These are phyloP conservation scores for Branchellion lobata DNA, from an alignment of 2,888 invertebrate species.

Conservation along the genomic window DNA sequence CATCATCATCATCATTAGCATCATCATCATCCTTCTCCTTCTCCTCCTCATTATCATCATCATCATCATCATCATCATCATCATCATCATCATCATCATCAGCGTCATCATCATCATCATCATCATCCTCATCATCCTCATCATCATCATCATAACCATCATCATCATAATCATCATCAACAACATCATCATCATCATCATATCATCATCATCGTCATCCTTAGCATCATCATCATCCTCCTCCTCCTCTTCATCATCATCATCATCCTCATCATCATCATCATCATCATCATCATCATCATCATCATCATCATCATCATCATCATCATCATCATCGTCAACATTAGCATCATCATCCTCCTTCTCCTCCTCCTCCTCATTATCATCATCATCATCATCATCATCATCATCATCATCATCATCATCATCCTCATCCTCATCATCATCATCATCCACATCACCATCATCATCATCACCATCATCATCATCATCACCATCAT, in stretches of 20 bases:
- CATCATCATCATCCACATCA: neutral
- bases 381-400: neutral
- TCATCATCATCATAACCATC: too few relatives aligned
- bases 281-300: conserved; percentile 24
- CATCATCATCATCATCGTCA: neutral
- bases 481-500: conserved; percentile 34
- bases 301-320: too few relatives aligned
- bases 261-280: conserved; percentile 15
- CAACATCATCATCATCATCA: too few relatives aligned
- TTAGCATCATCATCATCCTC: neutral
- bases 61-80: too few relatives aligned
- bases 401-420: neutral
- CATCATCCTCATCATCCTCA: too few relatives aligned
- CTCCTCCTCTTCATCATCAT: neutral
- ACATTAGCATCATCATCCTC: conserved; percentile 58
- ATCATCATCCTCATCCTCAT: neutral
- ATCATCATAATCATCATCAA: too few relatives aligned
- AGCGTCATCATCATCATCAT: too few relatives aligned
- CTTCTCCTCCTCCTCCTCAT: conserved; percentile 65
- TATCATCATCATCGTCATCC: too few relatives aligned
- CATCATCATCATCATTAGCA: too few relatives aligned
- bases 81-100: too few relatives aligned
- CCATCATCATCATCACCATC: conserved; percentile 34
- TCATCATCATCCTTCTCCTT: neutral
- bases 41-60: conserved; percentile 65